Evolutionary conservation across 2,797 vertebrate genomes (phyloP).

Genomic region (Simalia tracyae): DNA sequence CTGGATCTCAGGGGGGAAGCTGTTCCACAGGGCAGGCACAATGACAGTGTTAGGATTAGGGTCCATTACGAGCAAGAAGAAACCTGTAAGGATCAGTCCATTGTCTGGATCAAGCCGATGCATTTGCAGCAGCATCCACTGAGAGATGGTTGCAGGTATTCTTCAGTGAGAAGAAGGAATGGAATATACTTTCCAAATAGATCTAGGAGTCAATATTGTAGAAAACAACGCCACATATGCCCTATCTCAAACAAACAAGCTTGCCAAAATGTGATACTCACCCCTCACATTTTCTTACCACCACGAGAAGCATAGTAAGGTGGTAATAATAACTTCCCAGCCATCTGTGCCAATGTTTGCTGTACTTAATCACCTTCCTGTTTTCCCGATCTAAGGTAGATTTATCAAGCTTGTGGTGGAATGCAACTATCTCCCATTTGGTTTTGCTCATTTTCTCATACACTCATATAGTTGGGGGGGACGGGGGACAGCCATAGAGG

Average conservation of each 20-base stretch:
- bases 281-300: background rate
- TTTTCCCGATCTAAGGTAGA: background rate
- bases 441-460: background rate
- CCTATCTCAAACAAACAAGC: background rate
- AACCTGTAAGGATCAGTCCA: background rate
- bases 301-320: background rate
- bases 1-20: background rate
- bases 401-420: background rate
- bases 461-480: background rate
- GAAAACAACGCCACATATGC: background rate
- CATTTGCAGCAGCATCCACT: background rate
- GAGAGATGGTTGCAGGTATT: background rate
- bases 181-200: background rate
- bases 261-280: accelerated
- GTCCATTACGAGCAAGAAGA: background rate
- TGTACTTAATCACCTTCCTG: background rate
- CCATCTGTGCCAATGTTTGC: background rate
- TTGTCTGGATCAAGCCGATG: background rate
- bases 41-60: background rate
- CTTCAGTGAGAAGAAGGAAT: background rate
- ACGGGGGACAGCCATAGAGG: background rate
- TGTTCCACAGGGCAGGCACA: background rate
- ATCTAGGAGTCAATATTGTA: background rate
- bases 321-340: background rate
- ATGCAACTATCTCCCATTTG: background rate